Conservation (phyloP, 2,113 vertebrate genomes). For the Paradoxurus hermaphroditus region DNA sequence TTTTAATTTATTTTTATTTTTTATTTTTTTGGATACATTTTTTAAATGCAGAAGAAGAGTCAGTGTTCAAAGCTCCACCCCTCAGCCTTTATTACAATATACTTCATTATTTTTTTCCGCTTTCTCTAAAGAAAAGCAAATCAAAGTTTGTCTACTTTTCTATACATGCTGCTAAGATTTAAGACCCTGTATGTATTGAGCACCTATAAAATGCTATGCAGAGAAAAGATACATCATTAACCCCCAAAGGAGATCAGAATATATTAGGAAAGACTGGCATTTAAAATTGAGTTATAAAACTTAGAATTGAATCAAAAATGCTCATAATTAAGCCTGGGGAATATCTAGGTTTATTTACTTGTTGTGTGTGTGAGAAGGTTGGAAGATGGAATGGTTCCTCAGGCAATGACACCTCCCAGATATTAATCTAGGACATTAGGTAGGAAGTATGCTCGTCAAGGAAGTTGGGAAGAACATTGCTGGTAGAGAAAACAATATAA, state of each 20-base stretch:
- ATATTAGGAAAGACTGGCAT: background rate
- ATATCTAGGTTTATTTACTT: background rate
- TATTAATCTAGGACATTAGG: background rate
- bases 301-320: background rate
- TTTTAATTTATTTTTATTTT: too few species aligned
- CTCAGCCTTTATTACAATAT: background rate
- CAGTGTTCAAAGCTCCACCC: background rate
- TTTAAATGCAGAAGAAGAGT: too few species aligned
- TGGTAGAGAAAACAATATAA: background rate
- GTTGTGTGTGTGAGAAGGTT: background rate
- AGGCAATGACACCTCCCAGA: background rate
- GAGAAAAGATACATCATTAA: background rate
- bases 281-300: background rate
- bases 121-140: background rate
- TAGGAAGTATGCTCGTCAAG: background rate
- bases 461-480: background rate
- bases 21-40: background rate
- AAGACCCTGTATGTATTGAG: background rate
- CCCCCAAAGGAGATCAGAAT: background rate
- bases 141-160: background rate
- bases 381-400: background rate
- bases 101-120: background rate
- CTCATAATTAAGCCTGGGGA: background rate
- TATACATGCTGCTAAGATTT: background rate
- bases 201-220: background rate